Base-by-base conservation (phyloP, 2,797 vertebrate genomes). In the Anolis apletophallus region DNA sequence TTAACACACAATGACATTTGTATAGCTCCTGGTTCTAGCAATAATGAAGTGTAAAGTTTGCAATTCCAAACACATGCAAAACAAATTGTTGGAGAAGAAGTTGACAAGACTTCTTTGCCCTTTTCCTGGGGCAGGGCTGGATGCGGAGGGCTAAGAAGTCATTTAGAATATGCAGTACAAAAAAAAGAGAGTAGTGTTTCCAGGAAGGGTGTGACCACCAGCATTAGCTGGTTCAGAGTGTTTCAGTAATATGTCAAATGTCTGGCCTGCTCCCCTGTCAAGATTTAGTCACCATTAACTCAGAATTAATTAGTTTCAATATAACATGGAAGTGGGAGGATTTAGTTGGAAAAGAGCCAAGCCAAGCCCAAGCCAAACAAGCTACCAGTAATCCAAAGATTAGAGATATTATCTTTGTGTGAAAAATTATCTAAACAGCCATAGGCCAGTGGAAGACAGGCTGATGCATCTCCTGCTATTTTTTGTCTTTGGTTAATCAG, bases 271-370 rank as follows among this genome's bases (percentile, higher is more conserved):
- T 88, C 87, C 77, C 57, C 71, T 88, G 76, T 85, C 77, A 91
- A 88, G 81, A 94, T 90, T 90, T 89, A 93, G 90, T 93, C 88
- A 91, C 85, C 88, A 93, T 90, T 90, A 86, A 87, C 86, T 90
- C 85, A 85, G 89, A 95, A 95, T 94, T 92, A 93, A 94, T 92
- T 93, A 93, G 90, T 90, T 94, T 87, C 90, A 93, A 84, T 94
- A 93, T 87, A 93, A 93, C 89, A 90, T 40, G 83, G 91, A 91
- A 91, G 92, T 91, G n/a, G 40, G 64, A 90, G 92, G 88, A 64
- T 93, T 91, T 90, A 88, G 81, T 84, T 91, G 91, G 91, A 91
- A 86, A 92, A 88, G 73, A 75, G 87, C 85, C 90, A 93, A 91
- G 90, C 89, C 71, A 71, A 88, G 85, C 92, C 91, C 81, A 88